Evolutionary conservation across 2,797 vertebrate species (phyloP).

Genomic region (Spinus olivaceus): DNA sequence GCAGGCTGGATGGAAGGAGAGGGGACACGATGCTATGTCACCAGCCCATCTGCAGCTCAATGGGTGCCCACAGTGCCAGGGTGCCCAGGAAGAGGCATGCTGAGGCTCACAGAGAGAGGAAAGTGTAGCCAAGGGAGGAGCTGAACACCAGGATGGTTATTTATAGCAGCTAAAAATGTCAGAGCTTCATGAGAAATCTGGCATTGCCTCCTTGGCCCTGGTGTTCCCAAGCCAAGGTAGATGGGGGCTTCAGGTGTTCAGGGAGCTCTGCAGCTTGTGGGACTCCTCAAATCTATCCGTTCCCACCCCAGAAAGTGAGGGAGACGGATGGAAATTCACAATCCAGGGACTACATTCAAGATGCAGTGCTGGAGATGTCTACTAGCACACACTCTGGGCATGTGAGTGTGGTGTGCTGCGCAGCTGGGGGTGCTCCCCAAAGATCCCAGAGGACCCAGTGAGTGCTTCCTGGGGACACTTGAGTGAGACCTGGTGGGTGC

Average conservation of each 20-base stretch:
- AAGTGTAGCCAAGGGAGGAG: background rate
- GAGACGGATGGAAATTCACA: background rate
- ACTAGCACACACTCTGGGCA: background rate
- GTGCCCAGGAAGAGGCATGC: background rate
- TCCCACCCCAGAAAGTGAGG: accelerated
- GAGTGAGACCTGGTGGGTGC: background rate
- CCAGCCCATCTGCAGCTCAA: background rate
- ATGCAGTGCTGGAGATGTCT: background rate
- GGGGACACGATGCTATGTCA: background rate
- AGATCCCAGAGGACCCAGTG: background rate
- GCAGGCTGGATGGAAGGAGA: background rate
- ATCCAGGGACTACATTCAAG: background rate
- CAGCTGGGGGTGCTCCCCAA: background rate
- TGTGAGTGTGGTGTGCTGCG: accelerated
- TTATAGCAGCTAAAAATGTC: background rate
- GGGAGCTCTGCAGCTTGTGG: background rate
- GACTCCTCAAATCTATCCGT: background rate
- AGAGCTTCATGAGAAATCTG: background rate
- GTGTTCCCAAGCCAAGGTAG: background rate
- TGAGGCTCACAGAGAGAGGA: background rate
- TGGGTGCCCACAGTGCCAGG: background rate
- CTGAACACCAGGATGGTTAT: background rate
- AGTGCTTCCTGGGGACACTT: background rate
- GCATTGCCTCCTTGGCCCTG: background rate
- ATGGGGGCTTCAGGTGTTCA: background rate